phyloP scores from a whole-genome alignment of 2,797 vertebrate genomes.

The Myotis daubentonii region DNA sequence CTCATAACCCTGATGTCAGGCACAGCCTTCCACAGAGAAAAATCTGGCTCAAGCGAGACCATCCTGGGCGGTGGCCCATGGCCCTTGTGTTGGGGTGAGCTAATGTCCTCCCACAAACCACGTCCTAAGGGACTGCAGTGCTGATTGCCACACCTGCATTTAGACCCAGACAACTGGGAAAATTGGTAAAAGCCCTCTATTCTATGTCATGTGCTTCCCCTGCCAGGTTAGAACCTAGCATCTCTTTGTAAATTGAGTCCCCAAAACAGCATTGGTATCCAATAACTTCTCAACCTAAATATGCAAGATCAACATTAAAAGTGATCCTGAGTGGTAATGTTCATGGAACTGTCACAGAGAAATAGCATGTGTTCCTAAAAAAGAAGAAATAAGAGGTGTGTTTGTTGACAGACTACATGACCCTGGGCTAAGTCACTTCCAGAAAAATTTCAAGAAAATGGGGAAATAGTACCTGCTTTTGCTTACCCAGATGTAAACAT shows the following conservation, averaged over 20 bases:
- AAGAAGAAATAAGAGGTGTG: neutral
- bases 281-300: neutral
- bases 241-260: neutral
- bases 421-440: neutral
- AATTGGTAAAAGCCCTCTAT: neutral
- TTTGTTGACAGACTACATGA: neutral
- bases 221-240: neutral
- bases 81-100: neutral
- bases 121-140: neutral
- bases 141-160: neutral
- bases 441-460: neutral
- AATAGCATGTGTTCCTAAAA: neutral
- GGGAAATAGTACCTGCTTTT: neutral
- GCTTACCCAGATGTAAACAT: neutral
- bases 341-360: neutral
- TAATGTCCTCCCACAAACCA: neutral
- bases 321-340: neutral
- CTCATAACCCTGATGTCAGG: neutral
- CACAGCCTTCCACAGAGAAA: neutral
- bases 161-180: neutral
- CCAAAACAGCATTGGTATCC: neutral
- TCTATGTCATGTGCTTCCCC: neutral
- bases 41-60: neutral
- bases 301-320: neutral
- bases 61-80: neutral